Evolutionary conservation across 2,888 invertebrate species (phyloP), one percentile per base, ranked within the genome.

Genomic region (Pteria penguin): DNA sequence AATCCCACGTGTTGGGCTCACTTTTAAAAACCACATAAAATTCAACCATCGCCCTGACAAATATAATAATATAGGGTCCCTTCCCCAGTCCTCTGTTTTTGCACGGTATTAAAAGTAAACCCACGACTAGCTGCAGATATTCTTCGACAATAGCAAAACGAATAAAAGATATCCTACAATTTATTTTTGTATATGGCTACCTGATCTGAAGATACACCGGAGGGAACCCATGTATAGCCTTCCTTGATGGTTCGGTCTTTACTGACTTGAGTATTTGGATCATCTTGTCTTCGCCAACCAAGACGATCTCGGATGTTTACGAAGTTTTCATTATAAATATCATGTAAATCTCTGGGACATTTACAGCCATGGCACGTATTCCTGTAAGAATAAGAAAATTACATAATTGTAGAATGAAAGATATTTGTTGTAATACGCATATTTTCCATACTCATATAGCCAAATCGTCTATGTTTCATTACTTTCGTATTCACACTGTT

Each of bases 311-410:
- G 87, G 8, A 92, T 91, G 82, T 96, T 96, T 84, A 95, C 95
- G 93, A 96, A 94, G 93, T 96, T 96, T 92, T 96, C 96, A 92
- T 96, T 96, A 92, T 95, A 96, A 81, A 98, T 95, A 88, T 97
- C 97, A 93, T 98, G 98, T 75, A 95, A 94, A 88, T 98, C 96
- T 66, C 97, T 94, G 33, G 96, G 95, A 93, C 98, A 98, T 90
- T 97, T 97, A 93, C 98, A 98, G 81, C 96, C 95, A 90, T 95
- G 95, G 93, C 98, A 98, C 70, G 96, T 96, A 93, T 97, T 97
- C 93, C 98, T 98, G 94, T 32, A 86, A 83, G 45, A 75, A 63
- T 69, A 72, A 66, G 45, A 31, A 55, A 14, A 26, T 18, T n/a
- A n/a, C n/a, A n/a, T n/a, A n/a, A n/a, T n/a, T n/a, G n/a, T n/a